Evolutionary conservation across 2,113 vertebrate genomes (phyloP).

Genomic region (Jacana jacana): DNA sequence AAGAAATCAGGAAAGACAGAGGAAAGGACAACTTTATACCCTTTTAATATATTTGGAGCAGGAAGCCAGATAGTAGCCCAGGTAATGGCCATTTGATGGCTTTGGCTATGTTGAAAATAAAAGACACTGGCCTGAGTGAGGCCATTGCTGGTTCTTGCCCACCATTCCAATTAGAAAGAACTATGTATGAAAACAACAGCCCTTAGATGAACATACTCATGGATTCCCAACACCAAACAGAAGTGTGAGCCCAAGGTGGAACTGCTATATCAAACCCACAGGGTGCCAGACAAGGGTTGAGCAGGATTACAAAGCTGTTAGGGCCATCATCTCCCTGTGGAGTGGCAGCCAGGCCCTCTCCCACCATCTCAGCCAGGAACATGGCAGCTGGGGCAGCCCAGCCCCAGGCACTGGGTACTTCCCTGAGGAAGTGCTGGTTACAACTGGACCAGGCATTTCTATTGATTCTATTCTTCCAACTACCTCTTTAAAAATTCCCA

Average conservation of each 20-base stretch:
- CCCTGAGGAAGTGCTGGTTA: fast-evolving
- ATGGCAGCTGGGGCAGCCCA: fast-evolving
- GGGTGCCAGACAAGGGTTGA: background rate
- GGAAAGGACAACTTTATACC: background rate
- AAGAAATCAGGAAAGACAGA: background rate
- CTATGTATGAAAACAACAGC: background rate
- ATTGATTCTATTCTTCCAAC: background rate
- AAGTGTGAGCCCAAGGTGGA: background rate
- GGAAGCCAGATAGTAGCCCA: background rate
- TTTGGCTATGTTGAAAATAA: background rate
- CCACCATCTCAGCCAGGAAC: background rate
- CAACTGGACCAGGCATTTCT: background rate
- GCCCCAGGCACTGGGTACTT: background rate
- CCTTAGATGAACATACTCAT: background rate
- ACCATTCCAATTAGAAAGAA: background rate
- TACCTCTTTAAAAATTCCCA: background rate
- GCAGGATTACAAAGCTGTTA: background rate
- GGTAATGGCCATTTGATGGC: background rate
- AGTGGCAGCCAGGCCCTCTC: background rate
- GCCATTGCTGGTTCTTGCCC: background rate
- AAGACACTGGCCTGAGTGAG: background rate
- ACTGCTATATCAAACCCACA: fast-evolving
- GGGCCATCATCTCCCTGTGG: background rate
- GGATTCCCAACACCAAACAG: background rate
- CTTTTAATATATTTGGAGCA: background rate